Evolutionary conservation across 2,797 vertebrate genomes (phyloP), one percentile per base, ranked within the genome.

Genomic region (Notolepis coatsorum): DNA sequence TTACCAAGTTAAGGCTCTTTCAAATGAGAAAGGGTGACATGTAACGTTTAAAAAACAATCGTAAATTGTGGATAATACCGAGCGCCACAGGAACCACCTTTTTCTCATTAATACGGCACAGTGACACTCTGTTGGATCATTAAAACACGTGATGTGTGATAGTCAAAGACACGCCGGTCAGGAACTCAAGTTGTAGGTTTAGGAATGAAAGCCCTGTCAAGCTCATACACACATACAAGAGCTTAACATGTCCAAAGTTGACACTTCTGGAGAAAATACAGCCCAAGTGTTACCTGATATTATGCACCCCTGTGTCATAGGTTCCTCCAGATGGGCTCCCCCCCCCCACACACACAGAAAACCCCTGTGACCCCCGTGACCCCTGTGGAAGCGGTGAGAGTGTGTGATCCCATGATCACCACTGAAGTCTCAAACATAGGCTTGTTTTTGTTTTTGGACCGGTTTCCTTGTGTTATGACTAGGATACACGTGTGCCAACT

Each of bases 381-480:
- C 88, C 75, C 61, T 71, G 18, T 27, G 57, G 80, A 60, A 79
- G 75, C 61, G 2, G 73, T 47, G 13, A 21, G 5, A 59, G 41
- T 50, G 68, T 82, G 80, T 82, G 86, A 90, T 83, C 84, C 73
- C 23, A 25, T 45, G 58, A 79, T 78, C 64, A 30, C 61, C 77
- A 66, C 66, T 46, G 41, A 75, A 73, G 60, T 65, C 65, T 7
- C n/a, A 61, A 76, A 61, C 38, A 70, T 60, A 68, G 55, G 77
- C 69, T 75, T 79, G 81, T 87, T 88, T 85, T 84, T 85, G 79
- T 87, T 88, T 86, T 85, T 39, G 49, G 79, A 55, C 62, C 25
- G 0, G 21, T 79, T 84, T 88, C 85, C 81, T 78, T 1, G 46
- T 90, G 85, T 88, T 90, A 81, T 89, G 85, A 85, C 87, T 87